Percentiles rank a stretch among this genome's conserved stretches.
phyloP scores from a whole-genome alignment of 2,797 vertebrate species.

The Zonotrichia albicollis region DNA sequence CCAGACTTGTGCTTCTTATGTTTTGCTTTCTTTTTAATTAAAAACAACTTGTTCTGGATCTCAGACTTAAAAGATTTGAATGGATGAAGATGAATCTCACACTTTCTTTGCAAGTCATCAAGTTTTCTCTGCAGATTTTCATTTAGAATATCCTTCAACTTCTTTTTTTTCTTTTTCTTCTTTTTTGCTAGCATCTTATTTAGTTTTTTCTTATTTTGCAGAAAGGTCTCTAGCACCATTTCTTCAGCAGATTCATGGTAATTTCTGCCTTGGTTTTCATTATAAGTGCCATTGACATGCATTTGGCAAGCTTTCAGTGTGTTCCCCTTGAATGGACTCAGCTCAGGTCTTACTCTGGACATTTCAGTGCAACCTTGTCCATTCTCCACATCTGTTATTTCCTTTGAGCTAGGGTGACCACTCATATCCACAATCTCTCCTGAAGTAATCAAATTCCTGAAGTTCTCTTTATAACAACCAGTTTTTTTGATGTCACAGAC shows the following conservation, averaged over 20 bases:
- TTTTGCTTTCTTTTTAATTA: slow-evolving; percentile 86
- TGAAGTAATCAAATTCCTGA: slow-evolving; percentile 65
- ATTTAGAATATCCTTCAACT: slow-evolving; percentile 78
- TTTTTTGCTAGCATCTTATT: slow-evolving; percentile 81
- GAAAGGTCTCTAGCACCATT: slow-evolving; percentile 64
- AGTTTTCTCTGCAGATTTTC: slow-evolving; percentile 77
- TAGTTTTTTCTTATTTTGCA: slow-evolving; percentile 71
- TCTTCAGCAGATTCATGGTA: slow-evolving; percentile 69
- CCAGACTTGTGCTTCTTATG: slow-evolving; percentile 90
- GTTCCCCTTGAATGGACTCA: slow-evolving; percentile 69
- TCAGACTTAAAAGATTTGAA: slow-evolving; percentile 81
- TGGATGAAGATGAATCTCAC: slow-evolving; percentile 75
- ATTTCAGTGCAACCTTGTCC: slow-evolving; percentile 65
- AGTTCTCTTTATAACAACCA: slow-evolving; percentile 75
- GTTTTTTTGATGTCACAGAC: slow-evolving; percentile 54
- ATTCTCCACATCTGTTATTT: slow-evolving; percentile 73
- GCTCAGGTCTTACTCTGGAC: slow-evolving; percentile 64
- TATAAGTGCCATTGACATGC: slow-evolving; percentile 72
- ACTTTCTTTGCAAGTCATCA: slow-evolving; percentile 76
- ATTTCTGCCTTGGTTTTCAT: slow-evolving; percentile 67
- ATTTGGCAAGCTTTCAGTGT: slow-evolving; percentile 74
- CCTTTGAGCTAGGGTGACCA: slow-evolving; percentile 67
- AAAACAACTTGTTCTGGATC: slow-evolving; percentile 76
- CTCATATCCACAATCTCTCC: slow-evolving; percentile 69
- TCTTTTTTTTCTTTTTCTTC: slow-evolving; percentile 91